These are phyloP conservation scores for Cariama cristata DNA, from an alignment of 2,113 vertebrate genomes.

Conservation along the genomic window DNA sequence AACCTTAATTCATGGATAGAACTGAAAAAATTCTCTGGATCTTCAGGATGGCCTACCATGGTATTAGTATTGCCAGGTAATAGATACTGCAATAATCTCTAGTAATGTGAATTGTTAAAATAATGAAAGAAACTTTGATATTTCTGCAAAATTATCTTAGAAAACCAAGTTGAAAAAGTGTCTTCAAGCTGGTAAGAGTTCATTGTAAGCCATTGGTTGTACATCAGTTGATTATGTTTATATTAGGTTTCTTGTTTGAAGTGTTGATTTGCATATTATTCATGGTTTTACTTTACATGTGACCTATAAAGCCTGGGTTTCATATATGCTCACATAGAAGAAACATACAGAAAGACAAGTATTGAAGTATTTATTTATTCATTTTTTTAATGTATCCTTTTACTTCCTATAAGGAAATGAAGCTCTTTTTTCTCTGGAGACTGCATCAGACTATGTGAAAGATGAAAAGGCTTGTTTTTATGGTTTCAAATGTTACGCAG, in stretches of 20 bases:
- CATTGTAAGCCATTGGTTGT: not conserved
- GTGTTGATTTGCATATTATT: not conserved
- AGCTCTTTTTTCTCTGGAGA: constrained; percentile 95
- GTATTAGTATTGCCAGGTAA: constrained; percentile 94
- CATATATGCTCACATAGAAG: not conserved
- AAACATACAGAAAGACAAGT: not conserved
- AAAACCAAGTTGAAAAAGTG: not conserved
- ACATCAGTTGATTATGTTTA: not conserved
- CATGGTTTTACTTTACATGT: not conserved
- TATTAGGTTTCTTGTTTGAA: not conserved
- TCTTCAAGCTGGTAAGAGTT: not conserved
- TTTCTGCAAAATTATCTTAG: not conserved
- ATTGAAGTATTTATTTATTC: not conserved
- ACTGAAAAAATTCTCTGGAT: constrained; percentile 95
- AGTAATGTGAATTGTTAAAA: not conserved
- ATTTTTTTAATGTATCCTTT: not conserved
- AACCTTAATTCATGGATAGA: constrained; percentile 98
- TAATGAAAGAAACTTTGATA: not conserved
- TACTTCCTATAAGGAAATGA: constrained; percentile 87
- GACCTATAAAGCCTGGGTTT: not conserved
- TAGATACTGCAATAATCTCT: not conserved
- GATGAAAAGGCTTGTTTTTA: constrained; percentile 98
- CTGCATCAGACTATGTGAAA: constrained; percentile 98
- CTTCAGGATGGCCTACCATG: constrained; percentile 92
- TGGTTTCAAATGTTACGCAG: constrained; percentile 96